These are phyloP conservation scores for Ailuropoda melanoleuca DNA, from an alignment of 2,113 vertebrate species.

Conservation along the genomic window DNA sequence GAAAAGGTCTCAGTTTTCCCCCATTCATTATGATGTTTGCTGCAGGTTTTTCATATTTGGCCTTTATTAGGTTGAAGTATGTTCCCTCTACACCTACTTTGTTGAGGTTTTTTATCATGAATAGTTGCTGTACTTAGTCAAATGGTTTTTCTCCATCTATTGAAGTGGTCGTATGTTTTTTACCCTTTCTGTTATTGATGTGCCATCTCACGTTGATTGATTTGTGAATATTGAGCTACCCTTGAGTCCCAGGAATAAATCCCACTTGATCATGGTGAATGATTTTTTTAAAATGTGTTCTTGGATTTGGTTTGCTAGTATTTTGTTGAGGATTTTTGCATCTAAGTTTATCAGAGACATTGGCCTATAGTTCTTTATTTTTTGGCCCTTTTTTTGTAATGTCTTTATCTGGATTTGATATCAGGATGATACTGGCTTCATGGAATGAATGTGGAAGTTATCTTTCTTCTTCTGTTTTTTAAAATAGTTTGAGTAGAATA, in stretches of 20 bases:
- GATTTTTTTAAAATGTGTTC: neutral
- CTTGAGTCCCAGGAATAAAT: neutral
- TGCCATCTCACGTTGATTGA: neutral
- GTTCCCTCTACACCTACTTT: neutral
- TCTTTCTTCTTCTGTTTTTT: neutral
- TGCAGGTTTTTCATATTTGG: neutral
- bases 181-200: neutral
- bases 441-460: neutral
- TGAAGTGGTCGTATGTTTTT: neutral
- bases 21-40: neutral
- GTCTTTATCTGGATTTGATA: neutral
- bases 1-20: neutral
- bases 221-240: neutral
- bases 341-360: neutral
- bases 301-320: neutral
- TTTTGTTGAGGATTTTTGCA: neutral
- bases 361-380: neutral
- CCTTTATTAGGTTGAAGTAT: neutral
- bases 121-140: neutral
- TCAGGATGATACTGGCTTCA: neutral
- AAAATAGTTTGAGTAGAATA: neutral
- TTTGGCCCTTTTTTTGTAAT: neutral
- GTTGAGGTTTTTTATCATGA: neutral
- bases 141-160: neutral
- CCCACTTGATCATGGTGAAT: neutral